phyloP scores from a whole-genome alignment of 64 coral and sea anemone species.

The Dendronephthya gigantea region DNA sequence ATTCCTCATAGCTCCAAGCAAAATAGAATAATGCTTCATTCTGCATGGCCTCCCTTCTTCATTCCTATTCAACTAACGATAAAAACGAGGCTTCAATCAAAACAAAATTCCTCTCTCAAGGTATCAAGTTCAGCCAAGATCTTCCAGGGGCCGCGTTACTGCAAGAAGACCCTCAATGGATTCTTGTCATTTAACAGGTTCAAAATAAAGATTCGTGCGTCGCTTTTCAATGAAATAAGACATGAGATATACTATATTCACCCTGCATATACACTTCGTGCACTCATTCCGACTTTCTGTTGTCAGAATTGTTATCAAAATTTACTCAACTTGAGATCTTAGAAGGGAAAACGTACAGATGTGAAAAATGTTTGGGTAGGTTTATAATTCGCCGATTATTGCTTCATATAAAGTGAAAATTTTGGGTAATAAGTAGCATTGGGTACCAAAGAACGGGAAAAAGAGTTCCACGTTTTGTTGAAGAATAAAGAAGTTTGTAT shows the following conservation, averaged over 20 bases:
- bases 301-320: background rate
- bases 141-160: background rate
- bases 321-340: background rate
- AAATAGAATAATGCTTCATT: no score
- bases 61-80: no score
- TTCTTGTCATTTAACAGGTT: conserved; percentile 15
- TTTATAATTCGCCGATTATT: background rate
- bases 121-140: conserved; percentile 6
- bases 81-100: background rate
- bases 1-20: no score
- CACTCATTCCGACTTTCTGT: no score
- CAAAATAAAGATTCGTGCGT: background rate
- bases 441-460: no score
- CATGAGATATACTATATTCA: background rate
- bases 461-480: no score
- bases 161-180: conserved; percentile 5
- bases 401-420: no score
- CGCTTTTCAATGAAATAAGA: background rate
- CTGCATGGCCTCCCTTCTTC: no score
- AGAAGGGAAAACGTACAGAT: background rate
- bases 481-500: no score
- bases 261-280: no score
- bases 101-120: background rate
- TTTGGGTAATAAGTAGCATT: no score
- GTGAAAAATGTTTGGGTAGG: background rate